Base-by-base conservation (phyloP, 2,888 invertebrate species). In the Drosophila infuscata region DNA sequence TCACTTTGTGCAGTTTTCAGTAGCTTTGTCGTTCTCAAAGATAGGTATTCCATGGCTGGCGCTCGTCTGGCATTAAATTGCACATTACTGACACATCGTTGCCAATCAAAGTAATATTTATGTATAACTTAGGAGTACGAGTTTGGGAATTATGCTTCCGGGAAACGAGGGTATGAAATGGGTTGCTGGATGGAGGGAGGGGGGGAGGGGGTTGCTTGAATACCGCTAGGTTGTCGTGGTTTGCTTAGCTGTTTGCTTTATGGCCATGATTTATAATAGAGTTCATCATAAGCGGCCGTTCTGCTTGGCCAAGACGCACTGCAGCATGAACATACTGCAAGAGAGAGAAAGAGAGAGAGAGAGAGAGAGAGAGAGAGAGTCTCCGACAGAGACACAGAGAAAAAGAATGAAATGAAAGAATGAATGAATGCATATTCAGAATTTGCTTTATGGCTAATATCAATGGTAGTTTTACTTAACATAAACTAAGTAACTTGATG, bases 41-140 rank as follows among this genome's bases (percentile, higher is more conserved):
- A 61, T 32, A 30, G 17, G n/a, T 69, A 53, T 12, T 38, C 12
- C 38, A 38, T 65, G 56, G 71, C 64, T 74, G 74, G 64, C 60
- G 59, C 59, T 76, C 66, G 60, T 53, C 30, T 74, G 72, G 78
- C 89, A 88, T 88, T 71, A 85, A 84, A 83, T 81, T 82, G 80
- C 79, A 85, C 82, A 77, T 92, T 91, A 91, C 91, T 92, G 91
- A 91, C 91, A 91, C 90, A 89, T 89, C 88, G 83, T 91, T 91
- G 90, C 92, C 84, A 91, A 91, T 91, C 90, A 76, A 46, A 46
- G 46, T 46, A 25, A 4, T 46, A 46, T 46, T 46, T 46, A 46
- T 25, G 8, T 15, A 2, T 8, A 15, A 25, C 46, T 25, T 17
- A 4, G 11, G 35, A 35, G 35, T 35, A 4, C 11, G 35, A 35